phyloP scores from a whole-genome alignment of 2,797 vertebrate genomes.

The Emys orbicularis region DNA sequence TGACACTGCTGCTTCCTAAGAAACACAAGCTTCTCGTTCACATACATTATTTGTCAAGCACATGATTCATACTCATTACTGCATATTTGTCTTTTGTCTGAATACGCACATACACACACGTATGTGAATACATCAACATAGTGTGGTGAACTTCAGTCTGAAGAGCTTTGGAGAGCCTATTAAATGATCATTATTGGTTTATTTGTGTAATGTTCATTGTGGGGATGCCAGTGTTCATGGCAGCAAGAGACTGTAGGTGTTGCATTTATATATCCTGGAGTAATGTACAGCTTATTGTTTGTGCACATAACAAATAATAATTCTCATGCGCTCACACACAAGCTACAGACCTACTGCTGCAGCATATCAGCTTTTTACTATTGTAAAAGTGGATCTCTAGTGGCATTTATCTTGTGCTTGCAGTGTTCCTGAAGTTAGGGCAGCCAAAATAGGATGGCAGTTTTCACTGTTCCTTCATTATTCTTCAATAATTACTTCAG shows the following conservation, averaged over 20 bases:
- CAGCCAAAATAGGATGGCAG: neutral
- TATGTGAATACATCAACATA: slow-evolving; percentile 6
- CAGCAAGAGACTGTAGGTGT: neutral
- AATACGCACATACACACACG: neutral
- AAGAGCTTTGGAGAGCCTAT: neutral
- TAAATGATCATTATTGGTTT: neutral
- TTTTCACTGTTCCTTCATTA: neutral
- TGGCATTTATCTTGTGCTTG: neutral
- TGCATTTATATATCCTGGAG: neutral
- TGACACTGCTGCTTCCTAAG: slow-evolving; percentile 11
- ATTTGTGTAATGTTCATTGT: neutral
- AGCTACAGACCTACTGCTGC: neutral
- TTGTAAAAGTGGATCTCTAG: neutral
- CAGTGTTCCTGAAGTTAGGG: neutral
- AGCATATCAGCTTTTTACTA: neutral
- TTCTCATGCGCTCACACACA: neutral
- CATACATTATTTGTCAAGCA: slow-evolving; percentile 14
- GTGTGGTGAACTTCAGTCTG: slow-evolving; percentile 37
- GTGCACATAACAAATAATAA: neutral
- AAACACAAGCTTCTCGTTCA: slow-evolving; percentile 43
- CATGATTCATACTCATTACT: slow-evolving; percentile 3
- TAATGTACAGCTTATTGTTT: slow-evolving; percentile 20
- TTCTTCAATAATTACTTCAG: neutral
- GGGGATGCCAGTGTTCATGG: slow-evolving; percentile 22
- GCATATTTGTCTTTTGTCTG: slow-evolving; percentile 34